Base-by-base conservation (phyloP, 2,113 vertebrate species). In the Canis aureus region DNA sequence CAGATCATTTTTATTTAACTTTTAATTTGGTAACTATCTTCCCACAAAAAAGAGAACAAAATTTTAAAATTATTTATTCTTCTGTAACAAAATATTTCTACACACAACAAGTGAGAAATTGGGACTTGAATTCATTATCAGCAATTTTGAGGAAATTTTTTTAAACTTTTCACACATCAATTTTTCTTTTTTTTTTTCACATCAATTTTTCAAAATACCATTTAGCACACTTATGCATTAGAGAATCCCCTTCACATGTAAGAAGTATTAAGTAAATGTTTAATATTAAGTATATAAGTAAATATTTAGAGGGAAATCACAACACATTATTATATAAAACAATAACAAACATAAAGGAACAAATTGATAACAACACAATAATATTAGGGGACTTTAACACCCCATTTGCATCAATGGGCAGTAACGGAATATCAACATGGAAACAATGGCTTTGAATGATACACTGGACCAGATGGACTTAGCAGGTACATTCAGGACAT, bases 1-100 rank as follows among this genome's bases (percentile, higher is more conserved):
- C n/a, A 64, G 27, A 43, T 13, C 86, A 78, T 97, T 87, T 86
- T 91, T 76, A 51, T 79, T 59, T 51, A 49, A 82, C 81, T 80
- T 94, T 89, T 86, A 73, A 59, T 94, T 89, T 85, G 95, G 3
- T 57, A 66, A 59, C 3, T 29, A 8, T 71, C 32, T 87, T 85
- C 17, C 55, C 38, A 57, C 16, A 86, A 89, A 89, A 89, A 11
- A 11, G 16, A 76, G 76, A 35, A 59, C 90, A 93, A 66, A 74
- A 8, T 74, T 69, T 74, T 5, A 60, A 81, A 82, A 81, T 62
- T 78, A 23, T 87, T 9, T 13, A 43, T 90, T 69, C 62, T 4
- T 67, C n/a, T 27, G 67, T 89, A 76, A 93, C 12, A 95, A 92
- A 91, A 74, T 38, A 59, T 71, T 92, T 3, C 13, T 53, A 79